phyloP scores from a whole-genome alignment of 2,113 vertebrate genomes.

The Nerophis ophidion region DNA sequence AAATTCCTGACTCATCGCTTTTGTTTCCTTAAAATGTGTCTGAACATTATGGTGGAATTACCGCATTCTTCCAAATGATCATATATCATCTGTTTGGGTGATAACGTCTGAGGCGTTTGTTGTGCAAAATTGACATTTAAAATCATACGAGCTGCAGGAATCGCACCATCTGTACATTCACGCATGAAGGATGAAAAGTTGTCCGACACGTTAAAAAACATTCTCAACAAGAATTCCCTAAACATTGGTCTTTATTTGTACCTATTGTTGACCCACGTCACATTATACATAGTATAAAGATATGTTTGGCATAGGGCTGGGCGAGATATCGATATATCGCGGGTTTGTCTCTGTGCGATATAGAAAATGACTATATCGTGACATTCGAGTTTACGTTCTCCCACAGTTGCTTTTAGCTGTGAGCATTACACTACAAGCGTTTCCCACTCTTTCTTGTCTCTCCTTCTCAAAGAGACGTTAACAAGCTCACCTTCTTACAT shows the following conservation, averaged over 20 bases:
- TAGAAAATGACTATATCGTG: too few relatives aligned
- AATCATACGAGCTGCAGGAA: not conserved
- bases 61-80: not conserved
- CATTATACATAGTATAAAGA: too few relatives aligned
- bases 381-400: too few relatives aligned
- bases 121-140: not conserved
- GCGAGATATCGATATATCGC: too few relatives aligned
- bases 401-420: too few relatives aligned
- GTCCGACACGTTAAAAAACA: not conserved
- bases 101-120: not conserved
- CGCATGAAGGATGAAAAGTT: not conserved
- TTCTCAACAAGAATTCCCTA: not conserved
- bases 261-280: too few relatives aligned
- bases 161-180: not conserved
- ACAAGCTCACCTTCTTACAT: too few relatives aligned
- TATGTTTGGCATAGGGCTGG: too few relatives aligned
- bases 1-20: not conserved
- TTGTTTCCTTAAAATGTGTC: not conserved
- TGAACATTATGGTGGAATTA: not conserved
- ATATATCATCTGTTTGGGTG: not conserved
- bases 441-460: too few relatives aligned
- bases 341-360: too few relatives aligned
- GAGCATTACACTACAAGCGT: too few relatives aligned
- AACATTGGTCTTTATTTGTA: not conserved
- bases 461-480: too few relatives aligned